These are phyloP conservation scores for Wasmannia auropunctata DNA, from an alignment of 1,140 invertebrate genomes.

Conservation along the genomic window DNA sequence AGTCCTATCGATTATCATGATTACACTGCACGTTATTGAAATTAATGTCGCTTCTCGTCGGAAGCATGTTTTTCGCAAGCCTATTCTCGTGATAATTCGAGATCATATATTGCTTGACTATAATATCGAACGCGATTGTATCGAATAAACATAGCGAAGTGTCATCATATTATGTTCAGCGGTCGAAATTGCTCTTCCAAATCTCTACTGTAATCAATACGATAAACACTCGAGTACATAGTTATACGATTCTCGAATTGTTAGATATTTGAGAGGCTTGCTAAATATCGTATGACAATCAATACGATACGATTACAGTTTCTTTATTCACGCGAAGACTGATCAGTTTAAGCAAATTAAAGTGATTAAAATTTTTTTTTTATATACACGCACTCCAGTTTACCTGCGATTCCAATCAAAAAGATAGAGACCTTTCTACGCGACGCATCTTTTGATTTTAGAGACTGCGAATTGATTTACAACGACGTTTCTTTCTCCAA, in stretches of 20 bases:
- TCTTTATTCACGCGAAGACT: background rate
- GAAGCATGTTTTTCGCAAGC: background rate
- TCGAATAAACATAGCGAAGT: background rate
- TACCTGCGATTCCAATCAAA: background rate
- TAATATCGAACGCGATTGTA: background rate
- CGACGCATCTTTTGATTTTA: background rate
- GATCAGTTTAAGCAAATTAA: background rate
- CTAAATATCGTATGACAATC: background rate
- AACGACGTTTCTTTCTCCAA: background rate
- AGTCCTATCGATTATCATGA: slow-evolving; percentile 12
- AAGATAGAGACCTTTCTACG: background rate
- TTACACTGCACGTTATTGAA: background rate
- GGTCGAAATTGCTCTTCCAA: background rate
- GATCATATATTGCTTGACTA: background rate
- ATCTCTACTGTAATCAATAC: background rate
- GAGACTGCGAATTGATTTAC: background rate
- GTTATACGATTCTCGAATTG: background rate
- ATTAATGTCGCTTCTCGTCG: background rate
- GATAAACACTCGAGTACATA: no score
- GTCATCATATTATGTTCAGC: no score
- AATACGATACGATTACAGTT: background rate
- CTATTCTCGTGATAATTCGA: slow-evolving; percentile 23
- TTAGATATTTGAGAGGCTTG: background rate
- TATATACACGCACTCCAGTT: background rate
- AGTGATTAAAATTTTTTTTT: background rate